A percentile compares a stretch with the other conserved stretches of the same genome.
Conservation (phyloP, 2,888 invertebrate genomes). For the Xanthia togata region DNA sequence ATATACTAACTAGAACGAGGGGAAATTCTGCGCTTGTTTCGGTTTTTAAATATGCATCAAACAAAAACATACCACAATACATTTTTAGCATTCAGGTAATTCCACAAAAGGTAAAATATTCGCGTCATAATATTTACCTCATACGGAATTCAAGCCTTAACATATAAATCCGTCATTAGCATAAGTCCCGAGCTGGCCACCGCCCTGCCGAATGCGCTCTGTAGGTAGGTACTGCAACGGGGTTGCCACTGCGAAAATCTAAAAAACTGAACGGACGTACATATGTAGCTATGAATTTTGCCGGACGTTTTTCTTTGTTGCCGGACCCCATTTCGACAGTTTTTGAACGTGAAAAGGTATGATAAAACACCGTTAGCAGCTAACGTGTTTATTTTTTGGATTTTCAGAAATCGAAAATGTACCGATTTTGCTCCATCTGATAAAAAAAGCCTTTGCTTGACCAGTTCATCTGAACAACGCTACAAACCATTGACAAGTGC, state of each 20-base stretch:
- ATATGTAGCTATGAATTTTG: constrained; percentile 14
- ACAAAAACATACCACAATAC: constrained; percentile 31
- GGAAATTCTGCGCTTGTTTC: constrained; percentile 3
- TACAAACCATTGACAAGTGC: no score
- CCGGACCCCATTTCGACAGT: neutral
- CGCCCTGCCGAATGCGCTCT: constrained; percentile 48
- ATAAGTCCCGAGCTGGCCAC: constrained; percentile 66
- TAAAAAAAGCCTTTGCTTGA: neutral
- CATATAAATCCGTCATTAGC: constrained; percentile 73
- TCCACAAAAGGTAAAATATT: constrained; percentile 38
- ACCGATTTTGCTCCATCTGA: neutral
- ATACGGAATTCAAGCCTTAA: constrained; percentile 56
- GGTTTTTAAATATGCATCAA: constrained; percentile 29
- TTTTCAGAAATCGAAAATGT: neutral
- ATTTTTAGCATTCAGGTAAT: constrained; percentile 43
- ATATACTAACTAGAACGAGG: constrained; percentile 20
- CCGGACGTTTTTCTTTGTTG: constrained; percentile 5
- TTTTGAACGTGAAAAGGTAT: neutral
- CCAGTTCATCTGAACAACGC: no score
- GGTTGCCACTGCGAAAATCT: constrained; percentile 33
- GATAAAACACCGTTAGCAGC: neutral
- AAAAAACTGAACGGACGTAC: neutral
- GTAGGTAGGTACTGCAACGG: constrained; percentile 22
- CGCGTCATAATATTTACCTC: constrained; percentile 61
- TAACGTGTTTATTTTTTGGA: neutral